Evolutionary conservation across 2,888 invertebrate species (phyloP).

Genomic region (Drosophila prolongata): DNA sequence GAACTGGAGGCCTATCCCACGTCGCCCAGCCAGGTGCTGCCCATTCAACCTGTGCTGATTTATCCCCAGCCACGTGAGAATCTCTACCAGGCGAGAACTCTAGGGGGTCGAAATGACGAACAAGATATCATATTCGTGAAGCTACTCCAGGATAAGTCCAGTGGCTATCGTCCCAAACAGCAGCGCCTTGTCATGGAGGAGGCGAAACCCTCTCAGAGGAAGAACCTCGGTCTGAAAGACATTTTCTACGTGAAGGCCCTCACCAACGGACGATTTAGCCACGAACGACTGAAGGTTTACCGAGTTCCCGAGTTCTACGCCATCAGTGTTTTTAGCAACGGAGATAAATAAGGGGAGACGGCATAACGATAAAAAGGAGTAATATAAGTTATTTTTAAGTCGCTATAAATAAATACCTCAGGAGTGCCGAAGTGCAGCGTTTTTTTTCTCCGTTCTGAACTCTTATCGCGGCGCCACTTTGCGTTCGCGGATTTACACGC

Average conservation of each 20-base stretch:
- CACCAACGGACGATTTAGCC: constrained; percentile 80
- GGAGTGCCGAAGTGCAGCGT: constrained; percentile 38
- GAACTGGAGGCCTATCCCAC: constrained; percentile 49
- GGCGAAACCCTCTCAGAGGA: constrained; percentile 28
- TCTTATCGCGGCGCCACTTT: constrained; percentile 27
- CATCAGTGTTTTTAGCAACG: constrained; percentile 76
- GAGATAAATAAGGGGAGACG: constrained; percentile 37
- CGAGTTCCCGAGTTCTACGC: constrained; percentile 82
- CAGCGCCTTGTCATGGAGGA: constrained; percentile 48
- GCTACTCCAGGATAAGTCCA: constrained; percentile 62
- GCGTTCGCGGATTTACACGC: constrained; percentile 46
- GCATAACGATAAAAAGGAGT: constrained; percentile 26
- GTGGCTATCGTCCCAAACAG: constrained; percentile 75
- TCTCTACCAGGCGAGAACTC: constrained; percentile 61
- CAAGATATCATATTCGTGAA: constrained; percentile 78
- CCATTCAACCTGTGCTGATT: constrained; percentile 76
- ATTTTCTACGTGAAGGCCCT: constrained; percentile 82
- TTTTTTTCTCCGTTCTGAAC: constrained; percentile 15
- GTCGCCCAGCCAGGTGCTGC: constrained; percentile 75
- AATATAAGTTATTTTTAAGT: constrained; percentile 62
- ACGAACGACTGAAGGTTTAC: constrained; percentile 78
- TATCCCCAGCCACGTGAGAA: constrained; percentile 67
- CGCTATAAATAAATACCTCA: constrained; percentile 66
- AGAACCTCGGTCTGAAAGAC: constrained; percentile 68
- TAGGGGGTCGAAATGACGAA: constrained; percentile 54